These are phyloP conservation scores for Phyllopteryx taeniolatus DNA, from an alignment of 2,113 vertebrate species.

Conservation along the genomic window DNA sequence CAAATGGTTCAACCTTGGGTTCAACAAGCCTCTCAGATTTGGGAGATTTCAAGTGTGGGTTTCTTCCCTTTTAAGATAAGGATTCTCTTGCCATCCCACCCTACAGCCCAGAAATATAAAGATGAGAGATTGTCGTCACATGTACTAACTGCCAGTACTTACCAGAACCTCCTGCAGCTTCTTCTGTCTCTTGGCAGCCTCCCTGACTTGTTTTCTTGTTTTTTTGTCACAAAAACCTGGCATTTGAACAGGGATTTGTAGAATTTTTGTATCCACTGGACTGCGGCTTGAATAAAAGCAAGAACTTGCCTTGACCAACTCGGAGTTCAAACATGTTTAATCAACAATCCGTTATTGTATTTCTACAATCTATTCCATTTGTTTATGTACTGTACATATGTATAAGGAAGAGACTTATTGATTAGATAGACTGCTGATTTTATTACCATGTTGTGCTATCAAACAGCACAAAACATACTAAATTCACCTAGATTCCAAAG, in stretches of 20 bases:
- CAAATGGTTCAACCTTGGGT: background rate
- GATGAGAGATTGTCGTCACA: no score
- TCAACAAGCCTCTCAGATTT: background rate
- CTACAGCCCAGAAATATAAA: no score
- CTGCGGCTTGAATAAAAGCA: background rate
- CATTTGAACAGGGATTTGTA: background rate
- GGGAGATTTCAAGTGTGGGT: no score
- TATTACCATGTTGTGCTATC: conserved; percentile 52
- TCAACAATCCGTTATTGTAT: background rate
- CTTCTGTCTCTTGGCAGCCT: no score
- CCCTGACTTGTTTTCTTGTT: no score
- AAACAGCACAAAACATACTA: conserved; percentile 37
- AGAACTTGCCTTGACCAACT: background rate
- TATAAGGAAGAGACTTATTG: background rate
- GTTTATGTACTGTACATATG: background rate
- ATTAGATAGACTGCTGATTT: conserved; percentile 40
- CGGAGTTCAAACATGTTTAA: background rate
- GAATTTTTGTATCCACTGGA: background rate
- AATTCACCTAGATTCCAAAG: conserved; percentile 8
- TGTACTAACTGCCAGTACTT: no score
- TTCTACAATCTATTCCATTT: background rate
- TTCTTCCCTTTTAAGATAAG: no score
- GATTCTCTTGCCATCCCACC: no score
- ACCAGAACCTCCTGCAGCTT: no score
- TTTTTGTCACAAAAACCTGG: background rate